These are phyloP conservation scores for Leptopilina boulardi DNA, from an alignment of 1,140 invertebrate species.

Conservation along the genomic window DNA sequence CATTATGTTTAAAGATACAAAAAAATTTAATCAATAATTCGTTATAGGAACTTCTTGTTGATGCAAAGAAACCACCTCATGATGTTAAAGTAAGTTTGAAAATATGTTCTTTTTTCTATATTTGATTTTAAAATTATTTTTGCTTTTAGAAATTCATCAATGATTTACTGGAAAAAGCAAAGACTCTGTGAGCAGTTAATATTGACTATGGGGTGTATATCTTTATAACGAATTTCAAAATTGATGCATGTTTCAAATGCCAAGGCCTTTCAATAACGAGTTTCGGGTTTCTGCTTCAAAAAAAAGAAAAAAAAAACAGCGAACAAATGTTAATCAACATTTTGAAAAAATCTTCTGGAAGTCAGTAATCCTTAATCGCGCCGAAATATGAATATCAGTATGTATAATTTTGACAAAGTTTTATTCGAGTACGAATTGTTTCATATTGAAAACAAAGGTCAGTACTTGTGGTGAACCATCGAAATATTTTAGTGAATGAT, in stretches of 20 bases:
- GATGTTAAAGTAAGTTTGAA: conserved; percentile 86
- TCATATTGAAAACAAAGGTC: conserved; percentile 54
- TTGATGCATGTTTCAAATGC: conserved; percentile 60
- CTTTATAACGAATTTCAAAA: conserved; percentile 53
- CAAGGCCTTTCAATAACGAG: conserved; percentile 45
- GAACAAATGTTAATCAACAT: conserved; percentile 43
- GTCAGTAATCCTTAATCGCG: conserved; percentile 18
- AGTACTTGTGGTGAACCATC: conserved; percentile 31
- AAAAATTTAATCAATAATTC: conserved; percentile 34
- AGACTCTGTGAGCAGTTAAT: conserved; percentile 83
- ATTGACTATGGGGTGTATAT: conserved; percentile 7
- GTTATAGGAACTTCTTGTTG: conserved; percentile 84
- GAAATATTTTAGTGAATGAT: conserved; percentile 30
- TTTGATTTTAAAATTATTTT: conserved; percentile 39
- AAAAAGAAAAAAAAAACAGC: too few relatives aligned
- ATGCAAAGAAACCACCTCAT: conserved; percentile 89
- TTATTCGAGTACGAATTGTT: conserved; percentile 53
- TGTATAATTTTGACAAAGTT: conserved; percentile 51
- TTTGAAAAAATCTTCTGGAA: conserved; percentile 42
- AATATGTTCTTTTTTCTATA: conserved; percentile 30
- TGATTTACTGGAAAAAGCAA: conserved; percentile 91
- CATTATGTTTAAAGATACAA: too few relatives aligned
- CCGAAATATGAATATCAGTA: conserved; percentile 34
- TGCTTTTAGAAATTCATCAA: conserved; percentile 91
- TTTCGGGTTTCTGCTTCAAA: conserved; percentile 40